Evolutionary conservation across 2,888 invertebrate genomes (phyloP).

Genomic region (Pterobdella sp.): DNA sequence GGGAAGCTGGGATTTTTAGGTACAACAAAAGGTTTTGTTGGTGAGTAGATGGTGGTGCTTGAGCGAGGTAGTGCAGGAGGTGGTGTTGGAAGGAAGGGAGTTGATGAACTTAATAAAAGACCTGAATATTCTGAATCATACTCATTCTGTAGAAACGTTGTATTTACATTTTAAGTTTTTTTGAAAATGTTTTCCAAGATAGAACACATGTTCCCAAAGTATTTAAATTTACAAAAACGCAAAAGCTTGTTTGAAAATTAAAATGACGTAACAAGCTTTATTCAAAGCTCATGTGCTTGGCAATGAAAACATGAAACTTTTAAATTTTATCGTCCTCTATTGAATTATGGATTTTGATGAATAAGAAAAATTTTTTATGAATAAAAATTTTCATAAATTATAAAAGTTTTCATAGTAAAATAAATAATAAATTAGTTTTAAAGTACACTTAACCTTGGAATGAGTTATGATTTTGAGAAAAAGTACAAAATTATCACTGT

Average conservation of each 20-base stretch:
- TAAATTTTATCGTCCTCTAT: no score
- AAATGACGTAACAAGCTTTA: no score
- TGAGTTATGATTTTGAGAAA: conserved; percentile 14
- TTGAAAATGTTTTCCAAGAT: background rate
- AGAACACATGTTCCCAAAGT: no score
- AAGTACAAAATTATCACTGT: conserved; percentile 13
- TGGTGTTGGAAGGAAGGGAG: background rate
- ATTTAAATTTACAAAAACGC: no score
- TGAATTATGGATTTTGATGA: background rate
- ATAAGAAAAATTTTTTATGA: background rate
- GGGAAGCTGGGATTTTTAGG: background rate
- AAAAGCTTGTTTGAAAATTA: no score
- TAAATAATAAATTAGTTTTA: no score
- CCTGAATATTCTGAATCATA: background rate
- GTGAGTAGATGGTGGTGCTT: no score
- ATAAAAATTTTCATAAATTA: no score
- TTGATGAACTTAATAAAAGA: background rate
- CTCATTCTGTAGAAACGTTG: background rate
- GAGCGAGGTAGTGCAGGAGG: background rate
- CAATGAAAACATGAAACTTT: no score
- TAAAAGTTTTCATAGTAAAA: no score
- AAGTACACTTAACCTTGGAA: background rate
- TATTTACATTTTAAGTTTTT: no score
- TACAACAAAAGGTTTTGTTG: background rate
- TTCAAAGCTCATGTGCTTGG: no score